These are phyloP conservation scores for Dryas iulia DNA, from an alignment of 1,140 invertebrate species.

Conservation along the genomic window DNA sequence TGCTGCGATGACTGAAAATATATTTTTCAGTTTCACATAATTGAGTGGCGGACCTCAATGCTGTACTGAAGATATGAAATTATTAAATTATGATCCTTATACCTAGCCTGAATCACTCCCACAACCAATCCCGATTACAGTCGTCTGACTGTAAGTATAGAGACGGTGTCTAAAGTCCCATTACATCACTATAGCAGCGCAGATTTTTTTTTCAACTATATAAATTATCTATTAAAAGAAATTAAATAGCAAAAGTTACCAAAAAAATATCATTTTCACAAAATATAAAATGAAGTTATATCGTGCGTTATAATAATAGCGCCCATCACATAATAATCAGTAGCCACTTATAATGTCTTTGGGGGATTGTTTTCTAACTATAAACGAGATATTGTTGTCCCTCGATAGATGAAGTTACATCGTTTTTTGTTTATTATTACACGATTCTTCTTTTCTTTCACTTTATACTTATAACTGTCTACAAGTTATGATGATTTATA, in stretches of 20 bases:
- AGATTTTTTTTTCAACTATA: too few relatives aligned
- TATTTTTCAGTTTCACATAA: too few relatives aligned
- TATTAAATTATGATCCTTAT: too few relatives aligned
- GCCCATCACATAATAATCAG: constrained; percentile 67
- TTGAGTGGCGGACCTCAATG: too few relatives aligned
- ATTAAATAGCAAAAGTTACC: not conserved
- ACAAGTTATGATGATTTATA: not conserved
- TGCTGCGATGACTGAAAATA: too few relatives aligned
- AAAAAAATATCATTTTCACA: not conserved
- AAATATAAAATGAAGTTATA: not conserved
- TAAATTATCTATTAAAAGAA: too few relatives aligned
- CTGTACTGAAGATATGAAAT: too few relatives aligned
- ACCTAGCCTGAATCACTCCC: too few relatives aligned
- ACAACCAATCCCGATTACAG: too few relatives aligned
- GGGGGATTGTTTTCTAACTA: constrained; percentile 63
- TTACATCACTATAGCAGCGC: too few relatives aligned
- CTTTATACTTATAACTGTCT: not conserved
- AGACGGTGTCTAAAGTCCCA: too few relatives aligned
- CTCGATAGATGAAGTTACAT: constrained; percentile 45
- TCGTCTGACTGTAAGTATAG: too few relatives aligned
- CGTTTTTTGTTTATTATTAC: constrained; percentile 58
- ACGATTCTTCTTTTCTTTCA: constrained; percentile 4
- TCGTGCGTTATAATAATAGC: constrained; percentile 1
- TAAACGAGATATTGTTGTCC: constrained; percentile 62
- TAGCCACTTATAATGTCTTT: constrained; percentile 65